Conservation (phyloP, 2,113 vertebrate genomes). For the Polypterus senegalus region DNA sequence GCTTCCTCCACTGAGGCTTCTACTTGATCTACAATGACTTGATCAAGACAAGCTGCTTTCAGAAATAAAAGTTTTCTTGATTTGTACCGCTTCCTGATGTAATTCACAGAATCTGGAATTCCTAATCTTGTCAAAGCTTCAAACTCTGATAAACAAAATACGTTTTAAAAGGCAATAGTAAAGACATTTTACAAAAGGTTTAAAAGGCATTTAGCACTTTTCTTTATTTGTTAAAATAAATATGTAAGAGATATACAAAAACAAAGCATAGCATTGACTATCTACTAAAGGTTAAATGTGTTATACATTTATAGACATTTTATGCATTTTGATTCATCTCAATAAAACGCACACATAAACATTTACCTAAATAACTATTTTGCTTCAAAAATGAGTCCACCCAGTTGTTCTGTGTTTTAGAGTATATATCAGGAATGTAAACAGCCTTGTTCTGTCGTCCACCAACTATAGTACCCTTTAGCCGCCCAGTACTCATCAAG, state of each 20-base stretch:
- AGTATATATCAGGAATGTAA: conserved; percentile 88
- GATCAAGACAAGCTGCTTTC: conserved; percentile 69
- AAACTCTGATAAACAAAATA: conserved; percentile 57
- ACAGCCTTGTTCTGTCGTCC: conserved; percentile 86
- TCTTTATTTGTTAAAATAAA: too few relatives aligned
- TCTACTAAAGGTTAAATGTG: too few relatives aligned
- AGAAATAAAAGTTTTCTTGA: conserved; percentile 69
- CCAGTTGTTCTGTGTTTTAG: conserved; percentile 85
- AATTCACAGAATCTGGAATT: conserved; percentile 75
- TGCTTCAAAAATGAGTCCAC: conserved; percentile 91
- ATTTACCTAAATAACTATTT: conserved; percentile 86
- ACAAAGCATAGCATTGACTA: too few relatives aligned
- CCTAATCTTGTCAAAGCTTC: conserved; percentile 78
- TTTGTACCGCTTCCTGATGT: conserved; percentile 84
- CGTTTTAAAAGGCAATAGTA: too few relatives aligned
- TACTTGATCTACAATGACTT: conserved; percentile 76
- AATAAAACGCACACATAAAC: conserved; percentile 14
- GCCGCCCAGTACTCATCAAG: conserved; percentile 69
- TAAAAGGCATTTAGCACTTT: too few relatives aligned
- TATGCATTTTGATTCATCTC: conserved; percentile 15
- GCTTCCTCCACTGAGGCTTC: conserved; percentile 92
- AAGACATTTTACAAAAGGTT: too few relatives aligned
- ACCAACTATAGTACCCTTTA: conserved; percentile 77
- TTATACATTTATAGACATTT: conserved; percentile 2
- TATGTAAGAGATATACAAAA: too few relatives aligned